Evolutionary conservation across 2,888 invertebrate genomes (phyloP).

Genomic region (Limnephilus rhombicus): DNA sequence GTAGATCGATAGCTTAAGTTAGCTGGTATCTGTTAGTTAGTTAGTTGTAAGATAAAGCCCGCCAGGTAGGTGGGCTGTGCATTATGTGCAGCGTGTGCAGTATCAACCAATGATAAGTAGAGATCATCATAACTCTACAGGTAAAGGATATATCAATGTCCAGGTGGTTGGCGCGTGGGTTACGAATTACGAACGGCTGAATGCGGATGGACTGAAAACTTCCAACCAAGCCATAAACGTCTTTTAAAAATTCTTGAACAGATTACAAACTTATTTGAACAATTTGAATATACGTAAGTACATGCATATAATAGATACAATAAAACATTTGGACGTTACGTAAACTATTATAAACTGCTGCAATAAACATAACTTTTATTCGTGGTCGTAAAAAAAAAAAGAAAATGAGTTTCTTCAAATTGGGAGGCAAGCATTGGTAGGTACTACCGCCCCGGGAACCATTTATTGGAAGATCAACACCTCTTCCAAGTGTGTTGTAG

Average conservation of each 20-base stretch:
- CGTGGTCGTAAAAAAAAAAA: too few species aligned
- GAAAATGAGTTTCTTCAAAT: too few species aligned
- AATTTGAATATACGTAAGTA: background rate
- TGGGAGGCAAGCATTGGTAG: too few species aligned
- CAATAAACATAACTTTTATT: too few species aligned
- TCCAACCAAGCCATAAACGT: background rate
- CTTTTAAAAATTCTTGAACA: too few species aligned
- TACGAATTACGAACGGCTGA: background rate
- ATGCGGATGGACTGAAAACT: background rate
- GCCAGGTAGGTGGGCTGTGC: background rate
- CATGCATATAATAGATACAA: too few species aligned
- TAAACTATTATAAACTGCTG: too few species aligned
- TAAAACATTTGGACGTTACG: too few species aligned
- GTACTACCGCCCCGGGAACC: too few species aligned
- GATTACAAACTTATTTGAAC: background rate
- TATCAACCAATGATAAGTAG: background rate
- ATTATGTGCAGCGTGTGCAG: background rate
- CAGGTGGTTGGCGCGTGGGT: background rate
- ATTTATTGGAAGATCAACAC: too few species aligned
- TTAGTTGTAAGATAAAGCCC: background rate
- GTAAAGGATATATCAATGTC: background rate
- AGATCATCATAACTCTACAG: background rate
- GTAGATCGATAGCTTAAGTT: background rate
- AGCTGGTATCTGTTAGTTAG: background rate
- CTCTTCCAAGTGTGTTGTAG: too few species aligned